A percentile compares a stretch with the other conserved stretches of the same genome.
These are phyloP conservation scores for Schizaphis graminum DNA, from an alignment of 2,888 invertebrate species.

Conservation along the genomic window DNA sequence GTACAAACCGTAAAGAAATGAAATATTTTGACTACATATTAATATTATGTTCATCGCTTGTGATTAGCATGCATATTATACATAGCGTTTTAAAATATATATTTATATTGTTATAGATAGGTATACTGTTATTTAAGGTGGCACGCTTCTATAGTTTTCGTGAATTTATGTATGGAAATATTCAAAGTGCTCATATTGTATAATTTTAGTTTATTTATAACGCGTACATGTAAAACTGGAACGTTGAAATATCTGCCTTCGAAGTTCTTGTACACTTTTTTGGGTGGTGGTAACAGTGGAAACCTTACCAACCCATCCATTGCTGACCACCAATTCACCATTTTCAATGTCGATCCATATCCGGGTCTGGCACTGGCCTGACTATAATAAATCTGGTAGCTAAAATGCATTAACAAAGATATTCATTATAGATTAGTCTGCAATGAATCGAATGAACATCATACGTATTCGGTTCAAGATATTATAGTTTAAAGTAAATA, in stretches of 20 bases:
- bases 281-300: conserved; percentile 77
- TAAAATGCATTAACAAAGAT: conserved; percentile 69
- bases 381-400: conserved; percentile 81
- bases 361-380: conserved; percentile 77
- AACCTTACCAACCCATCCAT: conserved; percentile 76
- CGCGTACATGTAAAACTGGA: conserved; percentile 80
- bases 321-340: conserved; percentile 82
- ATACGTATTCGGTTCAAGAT: not conserved
- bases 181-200: not conserved
- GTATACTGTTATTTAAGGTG: not conserved
- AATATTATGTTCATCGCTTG: not conserved
- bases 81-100: not conserved
- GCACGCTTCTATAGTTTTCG: not conserved
- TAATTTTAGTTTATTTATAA: conserved; percentile 23
- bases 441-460: not conserved
- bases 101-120: conserved; percentile 28
- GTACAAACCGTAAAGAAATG: not conserved
- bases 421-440: not conserved
- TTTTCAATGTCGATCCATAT: conserved; percentile 73
- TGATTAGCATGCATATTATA: not conserved
- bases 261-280: conserved; percentile 78
- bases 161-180: conserved; percentile 16
- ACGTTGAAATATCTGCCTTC: conserved; percentile 77
- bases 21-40: not conserved
- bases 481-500: too few relatives aligned